A percentile compares a stretch with the other conserved stretches of the same genome.
These are phyloP conservation scores for Chaetogeoica ovagalla DNA, from an alignment of 2,888 invertebrate species.

Conservation along the genomic window DNA sequence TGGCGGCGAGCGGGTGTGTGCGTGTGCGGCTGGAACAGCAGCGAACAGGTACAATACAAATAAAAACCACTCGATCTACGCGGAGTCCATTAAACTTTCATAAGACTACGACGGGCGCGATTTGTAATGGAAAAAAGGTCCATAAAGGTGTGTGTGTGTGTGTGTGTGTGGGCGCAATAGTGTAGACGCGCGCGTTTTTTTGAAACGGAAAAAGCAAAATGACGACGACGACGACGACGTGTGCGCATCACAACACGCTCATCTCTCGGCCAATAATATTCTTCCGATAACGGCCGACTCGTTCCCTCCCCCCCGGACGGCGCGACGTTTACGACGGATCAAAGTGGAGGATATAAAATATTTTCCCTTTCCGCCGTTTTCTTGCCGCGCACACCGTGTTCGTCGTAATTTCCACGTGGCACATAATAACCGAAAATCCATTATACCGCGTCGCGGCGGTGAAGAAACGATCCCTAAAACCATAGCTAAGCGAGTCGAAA, in stretches of 20 bases:
- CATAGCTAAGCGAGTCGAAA: conserved; percentile 5
- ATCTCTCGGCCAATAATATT: too few species aligned
- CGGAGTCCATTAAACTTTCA: conserved; percentile 44
- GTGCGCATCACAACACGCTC: too few species aligned
- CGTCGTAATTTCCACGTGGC: neutral
- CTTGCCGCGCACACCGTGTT: neutral
- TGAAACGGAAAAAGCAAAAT: neutral
- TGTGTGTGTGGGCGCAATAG: too few species aligned
- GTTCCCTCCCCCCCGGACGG: too few species aligned
- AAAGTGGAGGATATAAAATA: neutral
- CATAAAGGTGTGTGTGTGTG: too few species aligned
- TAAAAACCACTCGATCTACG: conserved; percentile 22
- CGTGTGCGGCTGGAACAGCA: conserved; percentile 15
- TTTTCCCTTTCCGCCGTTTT: neutral
- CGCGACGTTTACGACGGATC: neutral
- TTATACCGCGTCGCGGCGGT: neutral
- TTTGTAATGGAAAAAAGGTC: conserved; percentile 16
- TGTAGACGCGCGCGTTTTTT: neutral
- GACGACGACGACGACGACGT: neutral
- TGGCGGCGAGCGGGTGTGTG: neutral
- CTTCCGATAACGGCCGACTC: too few species aligned
- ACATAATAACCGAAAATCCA: conserved; percentile 8
- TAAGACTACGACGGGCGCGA: conserved; percentile 1
- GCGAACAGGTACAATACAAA: neutral
- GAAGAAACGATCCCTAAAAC: too few species aligned